Conservation (phyloP, 1,140 invertebrate genomes). For the Zaprionus ornatus region DNA sequence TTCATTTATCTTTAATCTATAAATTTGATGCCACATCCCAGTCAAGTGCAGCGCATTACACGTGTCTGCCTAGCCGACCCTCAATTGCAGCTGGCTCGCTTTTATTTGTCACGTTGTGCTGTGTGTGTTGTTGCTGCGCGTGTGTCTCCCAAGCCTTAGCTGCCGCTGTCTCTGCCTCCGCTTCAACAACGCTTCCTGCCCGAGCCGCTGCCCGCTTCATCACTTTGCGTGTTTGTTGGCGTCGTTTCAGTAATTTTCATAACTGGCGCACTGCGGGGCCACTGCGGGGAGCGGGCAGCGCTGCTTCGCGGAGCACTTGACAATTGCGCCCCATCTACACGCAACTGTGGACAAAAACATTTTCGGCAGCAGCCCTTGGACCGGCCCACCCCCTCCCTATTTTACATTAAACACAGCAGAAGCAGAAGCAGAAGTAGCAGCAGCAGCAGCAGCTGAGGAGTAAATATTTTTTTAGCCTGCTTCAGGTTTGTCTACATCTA, state of each 20-base stretch:
- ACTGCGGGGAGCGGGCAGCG: background rate
- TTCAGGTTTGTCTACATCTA: constrained; percentile 41
- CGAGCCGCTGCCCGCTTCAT: constrained; percentile 9
- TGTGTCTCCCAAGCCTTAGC: constrained; percentile 49
- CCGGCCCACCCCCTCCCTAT: background rate
- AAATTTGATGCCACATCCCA: background rate
- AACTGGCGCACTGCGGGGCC: constrained; percentile 55
- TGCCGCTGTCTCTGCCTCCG: background rate
- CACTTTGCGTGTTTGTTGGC: constrained; percentile 57
- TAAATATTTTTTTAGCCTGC: constrained; percentile 65
- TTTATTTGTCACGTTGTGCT: constrained; percentile 74
- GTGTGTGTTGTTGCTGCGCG: constrained; percentile 49
- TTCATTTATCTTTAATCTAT: too few species aligned
- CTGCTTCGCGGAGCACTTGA: constrained; percentile 56
- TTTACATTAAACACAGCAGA: constrained; percentile 47
- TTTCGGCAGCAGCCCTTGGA: constrained; percentile 42
- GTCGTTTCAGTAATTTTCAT: constrained; percentile 80
- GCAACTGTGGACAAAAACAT: constrained; percentile 72
- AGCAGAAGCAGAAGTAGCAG: constrained; percentile 20
- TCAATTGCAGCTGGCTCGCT: constrained; percentile 33
- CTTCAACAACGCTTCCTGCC: background rate
- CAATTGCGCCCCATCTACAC: constrained; percentile 59
- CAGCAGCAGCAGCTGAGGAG: constrained; percentile 30
- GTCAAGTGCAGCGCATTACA: constrained; percentile 19
- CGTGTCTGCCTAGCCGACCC: constrained; percentile 23